Evolutionary conservation across 1,140 invertebrate species (phyloP).

Genomic region (Eueides isabella): DNA sequence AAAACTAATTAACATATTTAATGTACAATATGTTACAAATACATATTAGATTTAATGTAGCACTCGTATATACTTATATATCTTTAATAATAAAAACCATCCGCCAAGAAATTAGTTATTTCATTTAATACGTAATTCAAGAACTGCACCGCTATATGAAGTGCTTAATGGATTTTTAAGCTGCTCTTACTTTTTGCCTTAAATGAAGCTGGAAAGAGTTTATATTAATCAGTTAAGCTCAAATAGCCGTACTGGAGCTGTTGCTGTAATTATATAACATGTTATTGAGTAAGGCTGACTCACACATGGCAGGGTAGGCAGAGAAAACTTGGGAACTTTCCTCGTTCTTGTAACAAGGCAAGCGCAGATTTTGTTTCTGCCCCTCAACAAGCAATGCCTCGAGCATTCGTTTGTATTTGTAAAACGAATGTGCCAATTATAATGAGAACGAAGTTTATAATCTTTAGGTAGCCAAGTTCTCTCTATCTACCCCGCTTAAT

Average conservation of each 20-base stretch:
- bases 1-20: background rate
- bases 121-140: slow-evolving; percentile 35
- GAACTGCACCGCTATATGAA: slow-evolving; percentile 41
- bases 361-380: no score
- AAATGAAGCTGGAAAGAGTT: background rate
- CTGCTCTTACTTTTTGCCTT: background rate
- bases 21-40: background rate
- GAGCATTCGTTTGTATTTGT: no score
- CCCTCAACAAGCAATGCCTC: background rate
- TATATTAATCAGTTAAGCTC: slow-evolving; percentile 6
- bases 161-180: slow-evolving; percentile 43
- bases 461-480: background rate
- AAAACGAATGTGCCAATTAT: no score
- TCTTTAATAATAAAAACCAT: slow-evolving; percentile 10
- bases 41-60: background rate
- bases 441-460: no score
- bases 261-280: background rate
- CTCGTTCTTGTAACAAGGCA: no score
- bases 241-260: background rate
- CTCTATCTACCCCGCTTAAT: background rate
- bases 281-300: no score
- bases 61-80: background rate
- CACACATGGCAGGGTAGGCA: no score
- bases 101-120: background rate
- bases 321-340: no score